Evolutionary conservation across 2,113 vertebrate species (phyloP), one percentile per base, ranked within the genome.

Genomic region (Solea senegalensis): DNA sequence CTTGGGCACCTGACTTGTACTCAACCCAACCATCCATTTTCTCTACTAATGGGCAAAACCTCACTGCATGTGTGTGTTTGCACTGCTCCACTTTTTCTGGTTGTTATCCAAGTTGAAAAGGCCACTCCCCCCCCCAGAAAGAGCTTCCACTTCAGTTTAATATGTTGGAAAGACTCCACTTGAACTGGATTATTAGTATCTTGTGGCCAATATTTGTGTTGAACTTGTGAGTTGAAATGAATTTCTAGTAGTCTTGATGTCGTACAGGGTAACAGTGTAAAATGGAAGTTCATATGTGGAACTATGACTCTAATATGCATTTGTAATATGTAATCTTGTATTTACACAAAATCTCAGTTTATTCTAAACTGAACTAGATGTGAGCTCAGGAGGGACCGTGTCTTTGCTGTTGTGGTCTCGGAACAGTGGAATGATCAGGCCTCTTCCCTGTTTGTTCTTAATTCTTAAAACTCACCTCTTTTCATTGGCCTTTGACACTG

Each of bases 11-110:
- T 70, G 70, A 64, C 76, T 75, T 14, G 0, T 54, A 78, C 70
- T 76, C 60, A 80, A 61, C 70, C 60, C 56, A 51, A 69, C 14
- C 51, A 64, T 73, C 67, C 56, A 60, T 78, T 78, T 74, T 48
- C n/a, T 28, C 54, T 62, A 62, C 51, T 75, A 55, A 78, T 78
- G 51, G 73, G 34, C 65, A 72, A 82, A 71, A 63, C 26, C 9
- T 65, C 72, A 51, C 57, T 43, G 34, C 5, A 2, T 34, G 34
- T 34, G 34, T 34, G 66, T 26, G 34, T 56, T 21, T 51, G 53
- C 27, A 5, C 55, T 50, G 60, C 59, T 83, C 48, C 60, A 61
- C 65, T 78, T 67, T 43, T 44, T 41, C 16, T 45, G 9, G 56
- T 28, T 78, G 57, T 68, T 83, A 41, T 40, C 58, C 71, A 41